Conservation (phyloP, 2,797 vertebrate genomes). For the Hirundo rustica region DNA sequence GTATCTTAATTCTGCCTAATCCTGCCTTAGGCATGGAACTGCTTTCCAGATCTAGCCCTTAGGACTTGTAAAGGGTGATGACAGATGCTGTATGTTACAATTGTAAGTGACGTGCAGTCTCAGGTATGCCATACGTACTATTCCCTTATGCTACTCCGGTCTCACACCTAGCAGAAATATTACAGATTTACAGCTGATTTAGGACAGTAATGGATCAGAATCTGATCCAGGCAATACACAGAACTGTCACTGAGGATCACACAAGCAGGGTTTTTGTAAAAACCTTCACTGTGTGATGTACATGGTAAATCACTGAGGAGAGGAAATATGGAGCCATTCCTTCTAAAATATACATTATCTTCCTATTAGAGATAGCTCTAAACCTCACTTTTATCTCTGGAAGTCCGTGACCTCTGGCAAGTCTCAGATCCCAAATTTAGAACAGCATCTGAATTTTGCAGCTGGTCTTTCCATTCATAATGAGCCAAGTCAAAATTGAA, state of each 20-base stretch:
- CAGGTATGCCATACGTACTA: neutral
- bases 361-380: neutral
- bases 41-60: neutral
- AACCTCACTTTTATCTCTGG: constrained; percentile 3
- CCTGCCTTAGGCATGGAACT: neutral
- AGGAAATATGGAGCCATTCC: neutral
- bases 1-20: neutral
- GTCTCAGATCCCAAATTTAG: constrained; percentile 30
- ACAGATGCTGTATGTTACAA: neutral
- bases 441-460: constrained; percentile 37
- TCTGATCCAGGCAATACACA: neutral
- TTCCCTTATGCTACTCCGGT: neutral
- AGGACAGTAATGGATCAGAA: neutral
- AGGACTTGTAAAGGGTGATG: neutral
- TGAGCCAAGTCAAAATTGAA: constrained; percentile 33
- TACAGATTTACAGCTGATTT: neutral
- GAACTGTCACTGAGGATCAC: neutral
- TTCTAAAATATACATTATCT: constrained; percentile 19
- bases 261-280: neutral
- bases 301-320: neutral
- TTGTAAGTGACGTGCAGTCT: neutral
- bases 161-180: neutral
- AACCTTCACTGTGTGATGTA: neutral
- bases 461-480: constrained; percentile 12
- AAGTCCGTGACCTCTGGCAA: constrained; percentile 25